These are phyloP conservation scores for Diadumene lineata DNA, from an alignment of 92 coral and sea anemone genomes.

Conservation along the genomic window DNA sequence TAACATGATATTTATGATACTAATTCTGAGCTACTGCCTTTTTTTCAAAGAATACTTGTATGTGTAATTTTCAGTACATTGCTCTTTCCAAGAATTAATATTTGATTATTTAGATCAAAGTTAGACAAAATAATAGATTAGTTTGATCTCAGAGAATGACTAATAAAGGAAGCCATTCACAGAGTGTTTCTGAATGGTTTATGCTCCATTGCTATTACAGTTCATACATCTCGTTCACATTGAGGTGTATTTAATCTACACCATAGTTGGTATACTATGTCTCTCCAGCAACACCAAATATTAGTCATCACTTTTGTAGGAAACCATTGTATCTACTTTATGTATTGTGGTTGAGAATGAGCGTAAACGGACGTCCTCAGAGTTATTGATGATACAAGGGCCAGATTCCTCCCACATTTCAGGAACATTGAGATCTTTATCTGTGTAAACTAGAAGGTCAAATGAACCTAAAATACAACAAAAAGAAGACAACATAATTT, in stretches of 20 bases:
- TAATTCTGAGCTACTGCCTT: too few species aligned
- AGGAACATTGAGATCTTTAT: slow-evolving; percentile 85
- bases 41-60: too few species aligned
- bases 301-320: slow-evolving; percentile 90
- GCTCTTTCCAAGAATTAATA: too few species aligned
- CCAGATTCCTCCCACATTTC: slow-evolving; percentile 99
- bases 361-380: slow-evolving; percentile 94
- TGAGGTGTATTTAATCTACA: neutral
- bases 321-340: slow-evolving; percentile 97
- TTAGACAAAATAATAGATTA: too few species aligned
- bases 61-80: too few species aligned
- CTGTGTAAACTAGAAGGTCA: slow-evolving; percentile 92
- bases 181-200: too few species aligned
- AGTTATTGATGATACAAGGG: slow-evolving; percentile 86
- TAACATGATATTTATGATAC: too few species aligned
- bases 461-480: slow-evolving; percentile 72
- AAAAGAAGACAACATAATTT: neutral
- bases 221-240: too few species aligned
- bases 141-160: too few species aligned
- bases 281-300: neutral
- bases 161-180: too few species aligned
- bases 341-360: slow-evolving; percentile 90
- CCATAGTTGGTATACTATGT: neutral
- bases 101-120: too few species aligned
- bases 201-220: too few species aligned